Base-by-base conservation (phyloP, 2,888 invertebrate genomes). In the Candidula unifasciata region DNA sequence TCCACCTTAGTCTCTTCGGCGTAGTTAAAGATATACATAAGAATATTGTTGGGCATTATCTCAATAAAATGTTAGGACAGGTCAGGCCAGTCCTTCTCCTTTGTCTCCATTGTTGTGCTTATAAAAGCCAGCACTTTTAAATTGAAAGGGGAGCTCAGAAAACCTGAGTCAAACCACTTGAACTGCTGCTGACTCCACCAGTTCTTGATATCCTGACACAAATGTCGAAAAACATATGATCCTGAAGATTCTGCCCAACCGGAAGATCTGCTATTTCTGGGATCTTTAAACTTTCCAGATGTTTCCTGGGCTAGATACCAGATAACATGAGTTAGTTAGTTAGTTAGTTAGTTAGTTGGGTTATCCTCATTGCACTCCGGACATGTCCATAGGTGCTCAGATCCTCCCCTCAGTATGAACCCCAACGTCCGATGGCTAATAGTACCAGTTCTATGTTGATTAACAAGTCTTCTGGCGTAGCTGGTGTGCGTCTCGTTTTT, bases 181-280 rank as follows among this genome's bases (percentile, higher is more conserved):
- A 79, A 80, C 69, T 86, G 83, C 33, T 80, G 37, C 76, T 77
- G 44, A 0, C 83, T 83, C 83, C 83, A 83, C 16, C 30, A 80
- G 44, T 79, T 83, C 37, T 80, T 73, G 44, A 80, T 24, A 83
- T 73, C 24, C 76, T 82, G 30, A 86, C 81, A 21, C 76, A 66
- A 54, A 77, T 78, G 27, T 84, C 83, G 57, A 82, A 86, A 52
- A 82, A 74, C 69, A 86, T 33, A 79, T 93, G 93, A 79, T 93
- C 93, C 79, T 92, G 92, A 0, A 92, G 89, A 83, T 92, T 92
- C 24, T 91, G 89, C 18, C 93, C 93, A 10, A 93, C 93, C 3
- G 93, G 93, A 21, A 93, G 87, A 85, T 92, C 91, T 8, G 89
- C 89, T 8, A 91, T 88, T 6, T 92, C 89, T 24, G 91, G 91